Conservation (phyloP, 2,113 vertebrate species). For the Neolamprologus longior region DNA sequence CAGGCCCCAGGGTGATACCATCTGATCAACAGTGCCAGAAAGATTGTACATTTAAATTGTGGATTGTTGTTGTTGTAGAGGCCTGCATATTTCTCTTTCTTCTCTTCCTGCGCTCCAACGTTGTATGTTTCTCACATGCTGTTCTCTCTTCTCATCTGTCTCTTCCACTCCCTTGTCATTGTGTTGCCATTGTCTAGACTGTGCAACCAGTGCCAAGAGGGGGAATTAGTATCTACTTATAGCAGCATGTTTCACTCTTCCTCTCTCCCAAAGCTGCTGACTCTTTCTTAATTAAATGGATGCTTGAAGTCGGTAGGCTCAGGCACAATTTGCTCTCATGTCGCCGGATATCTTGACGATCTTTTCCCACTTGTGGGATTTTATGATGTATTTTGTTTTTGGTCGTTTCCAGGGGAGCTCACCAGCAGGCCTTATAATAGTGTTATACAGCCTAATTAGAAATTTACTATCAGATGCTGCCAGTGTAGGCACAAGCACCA, state of each 20-base stretch:
- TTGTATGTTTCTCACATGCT: not conserved
- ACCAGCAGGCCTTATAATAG: not conserved
- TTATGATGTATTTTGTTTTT: not conserved
- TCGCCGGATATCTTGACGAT: not conserved
- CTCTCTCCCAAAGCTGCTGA: not conserved
- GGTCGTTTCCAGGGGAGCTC: not conserved
- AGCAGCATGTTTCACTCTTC: not conserved
- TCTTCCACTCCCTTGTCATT: not conserved
- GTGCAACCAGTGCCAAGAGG: not conserved
- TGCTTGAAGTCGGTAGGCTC: not conserved
- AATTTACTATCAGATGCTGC: not conserved
- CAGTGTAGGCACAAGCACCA: not conserved
- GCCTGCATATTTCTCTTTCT: not conserved
- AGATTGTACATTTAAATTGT: not conserved
- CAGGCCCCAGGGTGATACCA: not conserved
- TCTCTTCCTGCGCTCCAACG: not conserved
- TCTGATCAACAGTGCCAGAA: not conserved
- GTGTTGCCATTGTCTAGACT: not conserved
- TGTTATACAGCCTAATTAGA: not conserved
- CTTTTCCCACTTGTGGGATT: not conserved
- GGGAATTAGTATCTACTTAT: not conserved
- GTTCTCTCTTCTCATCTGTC: not conserved
- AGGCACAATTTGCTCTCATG: not conserved
- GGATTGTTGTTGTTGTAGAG: not conserved
- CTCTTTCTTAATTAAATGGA: not conserved